A percentile compares a stretch with the other conserved stretches of the same genome.
phyloP scores from a whole-genome alignment of 2,113 vertebrate species.

The Zeus faber region DNA sequence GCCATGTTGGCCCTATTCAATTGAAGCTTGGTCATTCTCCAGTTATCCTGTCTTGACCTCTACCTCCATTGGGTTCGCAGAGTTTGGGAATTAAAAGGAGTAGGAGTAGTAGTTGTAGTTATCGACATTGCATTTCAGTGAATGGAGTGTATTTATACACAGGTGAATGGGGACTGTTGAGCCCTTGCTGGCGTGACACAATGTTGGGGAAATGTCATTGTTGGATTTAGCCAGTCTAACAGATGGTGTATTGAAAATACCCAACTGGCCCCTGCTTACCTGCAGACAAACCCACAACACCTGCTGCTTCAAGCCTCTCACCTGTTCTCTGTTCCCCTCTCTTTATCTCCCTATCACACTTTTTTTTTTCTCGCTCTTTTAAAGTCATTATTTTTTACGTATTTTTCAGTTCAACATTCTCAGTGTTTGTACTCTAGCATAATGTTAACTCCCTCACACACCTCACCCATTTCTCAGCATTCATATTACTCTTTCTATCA shows the following conservation, averaged over 20 bases:
- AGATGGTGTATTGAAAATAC: constrained; percentile 56
- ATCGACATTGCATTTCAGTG: neutral
- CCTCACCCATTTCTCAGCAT: too few relatives aligned
- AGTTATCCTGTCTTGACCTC: neutral
- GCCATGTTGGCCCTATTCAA: too few relatives aligned
- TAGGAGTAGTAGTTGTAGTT: neutral
- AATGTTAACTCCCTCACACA: too few relatives aligned
- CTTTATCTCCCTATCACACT: too few relatives aligned
- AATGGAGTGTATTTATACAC: too few relatives aligned
- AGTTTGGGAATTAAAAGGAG: neutral
- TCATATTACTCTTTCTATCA: too few relatives aligned
- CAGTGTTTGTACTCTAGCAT: too few relatives aligned
- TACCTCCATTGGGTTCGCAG: neutral
- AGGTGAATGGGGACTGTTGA: neutral
- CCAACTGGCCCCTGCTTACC: constrained; percentile 52
- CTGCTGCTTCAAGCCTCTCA: neutral
- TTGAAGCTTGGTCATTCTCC: too few relatives aligned
- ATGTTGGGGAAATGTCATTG: constrained; percentile 44
- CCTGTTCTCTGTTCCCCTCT: neutral
- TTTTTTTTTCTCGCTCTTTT: neutral
- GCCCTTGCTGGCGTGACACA: constrained; percentile 21
- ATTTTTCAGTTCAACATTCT: too few relatives aligned
- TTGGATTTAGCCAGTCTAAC: constrained; percentile 45
- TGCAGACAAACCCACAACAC: constrained; percentile 22
- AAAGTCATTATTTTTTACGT: too few relatives aligned